Percentiles rank a stretch among this genome's conserved stretches.
phyloP scores from a whole-genome alignment of 2,888 invertebrate species.

The Embidobia sp. region DNA sequence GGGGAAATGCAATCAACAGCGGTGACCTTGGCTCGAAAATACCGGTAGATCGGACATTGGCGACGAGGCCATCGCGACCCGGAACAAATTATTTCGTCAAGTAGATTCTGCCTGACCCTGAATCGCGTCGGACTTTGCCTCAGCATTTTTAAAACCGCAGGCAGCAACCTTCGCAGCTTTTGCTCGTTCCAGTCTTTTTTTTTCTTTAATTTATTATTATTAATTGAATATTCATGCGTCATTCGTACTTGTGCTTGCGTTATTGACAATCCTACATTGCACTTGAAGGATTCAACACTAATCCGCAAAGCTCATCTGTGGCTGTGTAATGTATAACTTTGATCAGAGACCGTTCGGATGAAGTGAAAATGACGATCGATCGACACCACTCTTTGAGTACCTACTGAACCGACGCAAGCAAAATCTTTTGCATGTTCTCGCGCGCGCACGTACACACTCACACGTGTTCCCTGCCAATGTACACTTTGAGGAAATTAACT shows the following conservation, averaged over 20 bases:
- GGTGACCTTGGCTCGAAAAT: slow-evolving; percentile 54
- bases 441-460: slow-evolving; percentile 3
- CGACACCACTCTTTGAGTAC: slow-evolving; percentile 54
- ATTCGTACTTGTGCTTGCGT: slow-evolving; percentile 7
- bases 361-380: slow-evolving; percentile 67
- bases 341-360: slow-evolving; percentile 54
- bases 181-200: neutral
- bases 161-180: slow-evolving; percentile 31
- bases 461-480: too few relatives aligned
- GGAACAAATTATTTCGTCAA: slow-evolving; percentile 64
- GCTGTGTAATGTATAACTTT: slow-evolving; percentile 56
- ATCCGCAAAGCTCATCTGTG: slow-evolving; percentile 48
- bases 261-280: slow-evolving; percentile 37
- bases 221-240: slow-evolving; percentile 20
- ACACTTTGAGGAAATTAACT: too few relatives aligned
- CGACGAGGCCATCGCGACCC: slow-evolving; percentile 52
- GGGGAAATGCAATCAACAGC: slow-evolving; percentile 45
- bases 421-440: slow-evolving; percentile 23
- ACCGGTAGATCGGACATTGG: slow-evolving; percentile 54
- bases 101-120: slow-evolving; percentile 58
- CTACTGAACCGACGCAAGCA: slow-evolving; percentile 12
- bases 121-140: slow-evolving; percentile 44
- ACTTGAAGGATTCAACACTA: slow-evolving; percentile 38
- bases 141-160: slow-evolving; percentile 45
- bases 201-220: too few relatives aligned